These are phyloP conservation scores for Dromococcyx pavoninus DNA, from an alignment of 2,797 vertebrate genomes.

Conservation along the genomic window DNA sequence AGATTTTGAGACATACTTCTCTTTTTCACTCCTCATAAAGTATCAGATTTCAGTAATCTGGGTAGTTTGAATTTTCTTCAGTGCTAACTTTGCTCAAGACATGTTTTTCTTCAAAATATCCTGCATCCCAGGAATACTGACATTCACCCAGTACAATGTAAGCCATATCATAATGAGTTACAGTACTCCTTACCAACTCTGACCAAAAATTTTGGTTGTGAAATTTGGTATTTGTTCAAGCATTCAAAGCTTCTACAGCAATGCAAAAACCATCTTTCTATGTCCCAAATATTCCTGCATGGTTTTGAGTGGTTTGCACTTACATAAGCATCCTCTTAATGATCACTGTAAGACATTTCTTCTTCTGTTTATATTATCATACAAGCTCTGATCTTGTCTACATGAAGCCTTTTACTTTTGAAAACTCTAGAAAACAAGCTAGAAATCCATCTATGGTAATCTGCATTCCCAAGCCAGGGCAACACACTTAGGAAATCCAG, in stretches of 20 bases:
- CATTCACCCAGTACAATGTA: background rate
- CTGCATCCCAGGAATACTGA: background rate
- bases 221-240: background rate
- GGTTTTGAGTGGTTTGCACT: background rate
- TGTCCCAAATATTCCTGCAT: accelerated
- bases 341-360: background rate
- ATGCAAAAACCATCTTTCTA: background rate
- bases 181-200: background rate
- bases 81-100: background rate
- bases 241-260: background rate
- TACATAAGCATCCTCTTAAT: background rate
- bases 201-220: background rate
- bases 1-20: background rate
- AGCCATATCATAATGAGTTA: background rate
- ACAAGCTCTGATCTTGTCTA: background rate
- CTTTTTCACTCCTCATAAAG: background rate
- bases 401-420: background rate
- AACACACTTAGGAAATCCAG: background rate
- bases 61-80: background rate
- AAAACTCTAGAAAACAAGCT: background rate
- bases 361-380: background rate
- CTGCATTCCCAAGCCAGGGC: background rate
- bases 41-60: background rate
- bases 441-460: background rate
- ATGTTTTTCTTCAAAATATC: background rate